These are phyloP conservation scores for Toxonevra muliebris DNA, from an alignment of 2,888 invertebrate genomes.

Conservation along the genomic window DNA sequence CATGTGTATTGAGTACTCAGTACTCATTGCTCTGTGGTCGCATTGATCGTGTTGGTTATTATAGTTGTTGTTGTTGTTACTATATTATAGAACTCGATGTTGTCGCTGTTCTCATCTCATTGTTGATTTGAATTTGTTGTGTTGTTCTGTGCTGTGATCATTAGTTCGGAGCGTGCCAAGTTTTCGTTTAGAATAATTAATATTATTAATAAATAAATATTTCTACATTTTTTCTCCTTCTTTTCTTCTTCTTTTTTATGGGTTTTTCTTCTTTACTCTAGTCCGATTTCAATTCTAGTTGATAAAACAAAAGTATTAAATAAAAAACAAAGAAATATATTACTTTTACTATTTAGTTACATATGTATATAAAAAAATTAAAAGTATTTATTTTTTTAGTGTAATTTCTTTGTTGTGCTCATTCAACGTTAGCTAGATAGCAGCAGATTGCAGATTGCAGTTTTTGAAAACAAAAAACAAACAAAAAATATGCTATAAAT, in stretches of 20 bases:
- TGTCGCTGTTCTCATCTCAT: not conserved
- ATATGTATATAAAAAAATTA: too few relatives aligned
- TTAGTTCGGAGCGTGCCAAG: constrained; percentile 33
- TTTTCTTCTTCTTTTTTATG: not conserved
- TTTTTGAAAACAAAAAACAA: too few relatives aligned
- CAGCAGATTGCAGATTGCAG: too few relatives aligned
- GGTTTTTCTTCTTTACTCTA: not conserved
- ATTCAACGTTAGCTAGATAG: too few relatives aligned
- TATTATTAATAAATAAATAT: constrained; percentile 13
- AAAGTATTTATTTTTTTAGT: too few relatives aligned
- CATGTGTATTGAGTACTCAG: too few relatives aligned
- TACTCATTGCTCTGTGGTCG: too few relatives aligned
- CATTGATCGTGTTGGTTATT: not conserved
- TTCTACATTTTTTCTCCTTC: constrained; percentile 3
- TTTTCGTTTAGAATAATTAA: constrained; percentile 17
- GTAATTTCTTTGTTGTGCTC: too few relatives aligned
- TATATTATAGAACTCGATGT: not conserved
- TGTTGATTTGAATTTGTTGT: constrained; percentile 6
- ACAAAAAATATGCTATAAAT: not conserved
- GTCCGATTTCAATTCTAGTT: not conserved
- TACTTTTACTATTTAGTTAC: too few relatives aligned
- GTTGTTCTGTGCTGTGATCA: constrained; percentile 31
- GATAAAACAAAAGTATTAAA: not conserved
- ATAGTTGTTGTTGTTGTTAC: not conserved
- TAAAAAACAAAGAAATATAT: not conserved